phyloP scores from a whole-genome alignment of 2,797 vertebrate genomes.

The Anomalospiza imberbis region DNA sequence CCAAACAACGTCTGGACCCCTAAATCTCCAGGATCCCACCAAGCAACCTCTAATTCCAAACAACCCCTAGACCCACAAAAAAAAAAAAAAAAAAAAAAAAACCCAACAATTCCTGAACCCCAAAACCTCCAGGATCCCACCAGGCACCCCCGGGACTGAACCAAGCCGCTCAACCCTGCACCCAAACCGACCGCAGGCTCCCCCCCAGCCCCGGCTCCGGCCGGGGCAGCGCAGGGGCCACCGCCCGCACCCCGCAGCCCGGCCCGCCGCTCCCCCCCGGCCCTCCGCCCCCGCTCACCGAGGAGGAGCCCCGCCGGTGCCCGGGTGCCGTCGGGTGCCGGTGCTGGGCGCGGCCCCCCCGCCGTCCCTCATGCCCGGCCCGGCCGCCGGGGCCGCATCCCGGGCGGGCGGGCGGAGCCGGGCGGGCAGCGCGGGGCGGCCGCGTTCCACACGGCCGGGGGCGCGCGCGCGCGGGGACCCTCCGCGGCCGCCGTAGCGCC shows the following conservation, averaged over 20 bases:
- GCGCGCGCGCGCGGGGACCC: background rate
- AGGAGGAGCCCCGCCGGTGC: background rate
- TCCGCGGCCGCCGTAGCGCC: background rate
- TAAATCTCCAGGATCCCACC: too few relatives aligned
- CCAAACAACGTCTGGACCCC: too few relatives aligned
- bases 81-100: too few relatives aligned
- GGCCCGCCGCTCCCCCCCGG: background rate
- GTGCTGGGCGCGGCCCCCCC: background rate
- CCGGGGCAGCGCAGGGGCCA: background rate
- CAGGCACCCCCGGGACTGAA: background rate
- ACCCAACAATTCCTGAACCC: too few relatives aligned
- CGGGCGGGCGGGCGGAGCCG: background rate
- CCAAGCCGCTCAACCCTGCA: background rate
- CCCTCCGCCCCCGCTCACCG: background rate
- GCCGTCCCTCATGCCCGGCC: constrained; percentile 16
- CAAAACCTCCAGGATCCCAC: too few relatives aligned
- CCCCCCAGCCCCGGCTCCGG: too few relatives aligned
- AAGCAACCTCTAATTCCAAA: too few relatives aligned
- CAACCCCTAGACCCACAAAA: too few relatives aligned
- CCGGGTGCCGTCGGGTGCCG: background rate
- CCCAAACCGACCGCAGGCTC: too few relatives aligned
- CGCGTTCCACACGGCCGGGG: background rate
- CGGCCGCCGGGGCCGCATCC: constrained; percentile 1
- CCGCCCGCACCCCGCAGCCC: background rate
- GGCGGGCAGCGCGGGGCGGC: background rate